Percentiles rank a stretch among this genome's conserved stretches.
Conservation (phyloP, 2,888 invertebrate species). For the Carpatolechia fugitivella region DNA sequence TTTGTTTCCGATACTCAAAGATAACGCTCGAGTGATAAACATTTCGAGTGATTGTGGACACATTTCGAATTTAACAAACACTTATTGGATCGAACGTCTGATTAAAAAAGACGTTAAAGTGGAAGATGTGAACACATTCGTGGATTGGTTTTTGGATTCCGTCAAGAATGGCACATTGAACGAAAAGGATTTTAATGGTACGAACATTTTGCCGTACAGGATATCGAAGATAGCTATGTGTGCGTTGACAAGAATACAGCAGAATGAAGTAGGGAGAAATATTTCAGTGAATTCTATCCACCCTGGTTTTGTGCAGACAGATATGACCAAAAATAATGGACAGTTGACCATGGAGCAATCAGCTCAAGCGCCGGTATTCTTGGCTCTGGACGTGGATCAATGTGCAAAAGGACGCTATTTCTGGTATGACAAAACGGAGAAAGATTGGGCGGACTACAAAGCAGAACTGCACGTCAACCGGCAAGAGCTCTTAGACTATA, state of each 20-base stretch:
- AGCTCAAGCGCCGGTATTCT: slow-evolving; percentile 75
- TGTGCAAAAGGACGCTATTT: slow-evolving; percentile 81
- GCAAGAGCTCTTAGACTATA: not conserved
- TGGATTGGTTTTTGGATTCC: slow-evolving; percentile 33
- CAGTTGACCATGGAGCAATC: slow-evolving; percentile 75
- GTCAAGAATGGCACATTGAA: slow-evolving; percentile 28
- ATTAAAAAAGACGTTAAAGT: slow-evolving; percentile 25
- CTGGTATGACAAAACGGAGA: slow-evolving; percentile 78
- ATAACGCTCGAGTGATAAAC: slow-evolving; percentile 33
- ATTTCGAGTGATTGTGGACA: slow-evolving; percentile 35
- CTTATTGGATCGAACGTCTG: slow-evolving; percentile 30
- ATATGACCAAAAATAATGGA: slow-evolving; percentile 84
- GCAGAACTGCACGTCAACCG: slow-evolving; percentile 30
- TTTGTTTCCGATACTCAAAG: slow-evolving; percentile 29
- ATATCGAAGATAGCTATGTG: slow-evolving; percentile 86
- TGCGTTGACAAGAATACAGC: slow-evolving; percentile 83
- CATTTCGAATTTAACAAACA: slow-evolving; percentile 30
- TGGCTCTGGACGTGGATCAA: slow-evolving; percentile 73
- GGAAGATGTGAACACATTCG: slow-evolving; percentile 31
- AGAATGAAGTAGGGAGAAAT: slow-evolving; percentile 73
- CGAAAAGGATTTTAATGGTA: slow-evolving; percentile 26
- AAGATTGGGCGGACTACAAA: slow-evolving; percentile 76
- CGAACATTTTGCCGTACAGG: slow-evolving; percentile 78
- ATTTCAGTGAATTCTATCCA: slow-evolving; percentile 81
- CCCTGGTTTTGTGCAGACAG: slow-evolving; percentile 88